These are phyloP conservation scores for Parthenolecanium corni DNA, from an alignment of 2,888 invertebrate genomes.

Conservation along the genomic window DNA sequence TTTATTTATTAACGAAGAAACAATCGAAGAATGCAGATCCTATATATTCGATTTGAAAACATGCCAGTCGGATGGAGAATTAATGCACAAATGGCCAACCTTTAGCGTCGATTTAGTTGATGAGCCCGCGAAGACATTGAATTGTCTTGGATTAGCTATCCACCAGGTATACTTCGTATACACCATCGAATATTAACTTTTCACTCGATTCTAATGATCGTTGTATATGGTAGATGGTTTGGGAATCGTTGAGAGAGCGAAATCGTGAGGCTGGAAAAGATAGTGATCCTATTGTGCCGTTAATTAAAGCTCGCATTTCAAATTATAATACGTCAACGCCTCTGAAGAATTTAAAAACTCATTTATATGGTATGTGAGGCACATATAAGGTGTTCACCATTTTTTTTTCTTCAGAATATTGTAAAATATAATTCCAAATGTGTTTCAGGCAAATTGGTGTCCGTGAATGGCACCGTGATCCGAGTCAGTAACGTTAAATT, in stretches of 20 bases:
- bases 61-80: slow-evolving; percentile 46
- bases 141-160: slow-evolving; percentile 63
- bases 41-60: slow-evolving; percentile 49
- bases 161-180: slow-evolving; percentile 50
- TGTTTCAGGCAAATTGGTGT: slow-evolving; percentile 55
- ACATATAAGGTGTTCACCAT: background rate
- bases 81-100: slow-evolving; percentile 50
- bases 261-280: background rate
- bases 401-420: background rate
- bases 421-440: background rate
- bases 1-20: slow-evolving; percentile 45
- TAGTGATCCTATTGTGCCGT: slow-evolving; percentile 36
- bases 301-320: slow-evolving; percentile 47
- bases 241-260: slow-evolving; percentile 17
- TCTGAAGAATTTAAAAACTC: slow-evolving; percentile 57
- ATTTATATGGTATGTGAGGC: slow-evolving; percentile 52
- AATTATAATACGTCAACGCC: slow-evolving; percentile 56
- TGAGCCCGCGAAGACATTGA: slow-evolving; percentile 54
- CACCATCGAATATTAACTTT: background rate
- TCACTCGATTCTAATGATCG: background rate
- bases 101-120: slow-evolving; percentile 53
- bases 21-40: slow-evolving; percentile 48
- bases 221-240: background rate
- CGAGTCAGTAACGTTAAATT: slow-evolving; percentile 64
- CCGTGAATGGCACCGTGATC: slow-evolving; percentile 74